These are phyloP conservation scores for Pecten maximus DNA, from an alignment of 2,888 invertebrate genomes.

Conservation along the genomic window DNA sequence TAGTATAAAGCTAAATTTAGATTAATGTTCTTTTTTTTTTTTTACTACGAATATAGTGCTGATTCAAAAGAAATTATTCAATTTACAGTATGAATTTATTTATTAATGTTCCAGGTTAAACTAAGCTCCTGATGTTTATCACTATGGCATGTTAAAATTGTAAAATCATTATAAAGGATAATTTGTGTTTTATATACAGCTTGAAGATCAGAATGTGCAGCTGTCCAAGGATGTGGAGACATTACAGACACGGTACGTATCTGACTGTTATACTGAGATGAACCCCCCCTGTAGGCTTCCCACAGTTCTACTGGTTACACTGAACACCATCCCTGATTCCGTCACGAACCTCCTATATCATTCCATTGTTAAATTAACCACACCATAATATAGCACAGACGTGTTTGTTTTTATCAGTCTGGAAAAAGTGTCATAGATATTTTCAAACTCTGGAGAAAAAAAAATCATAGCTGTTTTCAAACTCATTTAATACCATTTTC, in stretches of 20 bases:
- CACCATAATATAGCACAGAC: background rate
- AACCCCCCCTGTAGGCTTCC: background rate
- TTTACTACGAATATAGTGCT: too few relatives aligned
- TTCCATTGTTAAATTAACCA: background rate
- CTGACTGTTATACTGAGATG: background rate
- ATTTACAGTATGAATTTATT: too few relatives aligned
- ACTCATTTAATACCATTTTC: too few relatives aligned
- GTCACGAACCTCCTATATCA: background rate
- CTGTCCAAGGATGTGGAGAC: slow-evolving; percentile 67
- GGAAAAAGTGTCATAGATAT: background rate
- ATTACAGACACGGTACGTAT: slow-evolving; percentile 67
- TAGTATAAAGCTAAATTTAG: too few relatives aligned
- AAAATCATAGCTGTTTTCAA: too few relatives aligned
- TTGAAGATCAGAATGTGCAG: slow-evolving; percentile 68
- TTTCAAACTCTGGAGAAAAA: too few relatives aligned
- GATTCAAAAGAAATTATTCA: too few relatives aligned
- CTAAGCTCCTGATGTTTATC: background rate
- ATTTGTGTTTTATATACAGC: slow-evolving; percentile 58
- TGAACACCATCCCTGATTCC: background rate
- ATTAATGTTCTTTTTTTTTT: too few relatives aligned
- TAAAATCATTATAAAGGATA: background rate
- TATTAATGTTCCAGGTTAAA: background rate
- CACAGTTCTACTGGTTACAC: background rate
- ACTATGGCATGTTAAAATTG: background rate
- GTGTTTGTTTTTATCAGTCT: too few relatives aligned